phyloP scores from a whole-genome alignment of 1,140 invertebrate genomes.

The Streblospio benedicti region DNA sequence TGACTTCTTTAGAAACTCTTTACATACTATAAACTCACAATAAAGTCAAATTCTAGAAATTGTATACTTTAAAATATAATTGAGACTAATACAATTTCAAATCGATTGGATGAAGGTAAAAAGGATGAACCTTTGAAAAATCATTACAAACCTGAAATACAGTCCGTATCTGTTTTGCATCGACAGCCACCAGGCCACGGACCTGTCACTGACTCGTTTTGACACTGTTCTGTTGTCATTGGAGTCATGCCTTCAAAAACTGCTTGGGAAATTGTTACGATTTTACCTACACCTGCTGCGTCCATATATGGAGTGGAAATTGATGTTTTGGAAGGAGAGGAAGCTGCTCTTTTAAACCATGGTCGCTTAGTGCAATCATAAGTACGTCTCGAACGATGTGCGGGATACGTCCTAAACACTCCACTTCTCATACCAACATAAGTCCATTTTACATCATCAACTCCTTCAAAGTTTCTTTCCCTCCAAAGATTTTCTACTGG shows the following conservation, averaged over 20 bases:
- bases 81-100: no score
- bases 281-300: constrained; percentile 48
- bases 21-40: no score
- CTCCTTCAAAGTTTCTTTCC: constrained; percentile 40
- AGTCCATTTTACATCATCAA: constrained; percentile 49
- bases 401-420: constrained; percentile 49
- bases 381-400: constrained; percentile 42
- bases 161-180: constrained; percentile 42
- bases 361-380: constrained; percentile 45
- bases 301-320: constrained; percentile 50
- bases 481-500: constrained; percentile 47
- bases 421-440: constrained; percentile 49
- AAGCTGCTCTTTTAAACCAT: constrained; percentile 45
- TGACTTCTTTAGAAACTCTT: no score
- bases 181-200: constrained; percentile 44
- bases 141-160: constrained; percentile 38
- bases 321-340: constrained; percentile 45
- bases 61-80: no score
- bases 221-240: constrained; percentile 37
- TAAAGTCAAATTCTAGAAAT: no score
- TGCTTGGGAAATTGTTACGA: constrained; percentile 49
- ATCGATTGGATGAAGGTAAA: not conserved
- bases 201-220: constrained; percentile 23
- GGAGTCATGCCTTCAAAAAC: constrained; percentile 49
- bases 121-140: not conserved